phyloP scores from a whole-genome alignment of 2,113 vertebrate genomes.

The Bucco capensis region DNA sequence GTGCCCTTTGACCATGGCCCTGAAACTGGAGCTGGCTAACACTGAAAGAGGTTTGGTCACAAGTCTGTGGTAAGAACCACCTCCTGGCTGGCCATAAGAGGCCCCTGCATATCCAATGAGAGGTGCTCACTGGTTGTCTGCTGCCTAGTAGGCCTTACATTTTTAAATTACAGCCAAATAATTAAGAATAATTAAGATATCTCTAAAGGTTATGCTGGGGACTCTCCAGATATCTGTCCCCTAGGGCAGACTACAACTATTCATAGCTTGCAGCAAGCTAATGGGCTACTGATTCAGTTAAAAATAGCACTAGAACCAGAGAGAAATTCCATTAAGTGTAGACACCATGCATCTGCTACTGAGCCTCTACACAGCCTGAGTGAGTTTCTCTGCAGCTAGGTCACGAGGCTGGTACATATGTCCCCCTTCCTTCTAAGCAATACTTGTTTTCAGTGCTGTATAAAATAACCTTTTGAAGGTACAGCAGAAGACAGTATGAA shows the following conservation, averaged over 20 bases:
- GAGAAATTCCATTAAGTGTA: background rate
- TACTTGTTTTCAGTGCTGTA: background rate
- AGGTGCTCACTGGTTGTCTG: background rate
- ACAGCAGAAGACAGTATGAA: background rate
- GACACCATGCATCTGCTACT: background rate
- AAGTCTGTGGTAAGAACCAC: background rate
- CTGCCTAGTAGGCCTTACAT: fast-evolving
- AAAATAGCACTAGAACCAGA: background rate
- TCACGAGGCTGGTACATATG: background rate
- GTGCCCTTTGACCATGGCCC: background rate
- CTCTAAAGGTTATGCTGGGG: background rate
- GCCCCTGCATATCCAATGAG: fast-evolving
- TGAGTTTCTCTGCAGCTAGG: background rate
- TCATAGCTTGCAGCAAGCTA: background rate
- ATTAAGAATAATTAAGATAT: background rate
- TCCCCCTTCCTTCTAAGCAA: background rate
- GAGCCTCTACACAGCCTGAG: background rate
- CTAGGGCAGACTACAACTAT: background rate
- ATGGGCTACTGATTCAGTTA: background rate
- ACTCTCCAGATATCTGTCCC: background rate
- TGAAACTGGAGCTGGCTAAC: background rate
- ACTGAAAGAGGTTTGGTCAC: background rate
- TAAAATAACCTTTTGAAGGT: background rate
- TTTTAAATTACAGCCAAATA: background rate
- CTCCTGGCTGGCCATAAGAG: background rate